Conservation (phyloP, 1,140 invertebrate species). For the Dendrolimus kikuchii region DNA sequence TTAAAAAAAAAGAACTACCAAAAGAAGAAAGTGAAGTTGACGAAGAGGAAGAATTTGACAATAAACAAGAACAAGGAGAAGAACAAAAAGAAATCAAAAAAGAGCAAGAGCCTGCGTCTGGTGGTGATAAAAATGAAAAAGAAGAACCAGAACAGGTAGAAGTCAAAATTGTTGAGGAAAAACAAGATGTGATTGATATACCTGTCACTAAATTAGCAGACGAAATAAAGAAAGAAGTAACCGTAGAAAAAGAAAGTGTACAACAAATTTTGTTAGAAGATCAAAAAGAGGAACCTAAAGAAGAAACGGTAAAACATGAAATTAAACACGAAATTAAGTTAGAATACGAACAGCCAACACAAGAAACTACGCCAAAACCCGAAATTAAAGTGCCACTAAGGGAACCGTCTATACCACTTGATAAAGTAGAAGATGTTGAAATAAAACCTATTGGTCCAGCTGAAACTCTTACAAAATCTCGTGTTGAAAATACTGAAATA, state of each 20-base stretch:
- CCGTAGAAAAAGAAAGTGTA: conserved; percentile 12
- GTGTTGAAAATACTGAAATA: conserved; percentile 57
- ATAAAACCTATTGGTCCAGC: conserved; percentile 56
- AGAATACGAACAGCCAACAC: conserved; percentile 13
- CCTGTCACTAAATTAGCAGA: background rate
- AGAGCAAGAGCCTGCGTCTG: conserved; percentile 7
- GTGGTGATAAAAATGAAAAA: conserved; percentile 13
- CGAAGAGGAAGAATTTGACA: conserved; percentile 20
- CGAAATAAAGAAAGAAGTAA: conserved; percentile 5
- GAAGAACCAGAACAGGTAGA: conserved; percentile 11
- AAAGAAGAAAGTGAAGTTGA: background rate
- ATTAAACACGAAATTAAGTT: conserved; percentile 15
- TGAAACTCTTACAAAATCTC: conserved; percentile 50
- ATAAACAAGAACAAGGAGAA: conserved; percentile 12
- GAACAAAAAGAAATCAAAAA: conserved; percentile 12
- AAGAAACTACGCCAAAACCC: conserved; percentile 14
- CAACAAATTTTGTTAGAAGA: conserved; percentile 7
- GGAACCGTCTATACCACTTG: conserved; percentile 54
- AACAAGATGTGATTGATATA: conserved; percentile 9
- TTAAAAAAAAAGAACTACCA: no score
- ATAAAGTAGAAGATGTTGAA: conserved; percentile 62
- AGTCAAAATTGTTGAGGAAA: conserved; percentile 5
- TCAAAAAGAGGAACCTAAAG: conserved; percentile 7
- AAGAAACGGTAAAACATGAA: conserved; percentile 15
- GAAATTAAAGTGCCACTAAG: conserved; percentile 38